These are phyloP conservation scores for Balearica regulorum DNA, from an alignment of 2,797 vertebrate species.

Conservation along the genomic window DNA sequence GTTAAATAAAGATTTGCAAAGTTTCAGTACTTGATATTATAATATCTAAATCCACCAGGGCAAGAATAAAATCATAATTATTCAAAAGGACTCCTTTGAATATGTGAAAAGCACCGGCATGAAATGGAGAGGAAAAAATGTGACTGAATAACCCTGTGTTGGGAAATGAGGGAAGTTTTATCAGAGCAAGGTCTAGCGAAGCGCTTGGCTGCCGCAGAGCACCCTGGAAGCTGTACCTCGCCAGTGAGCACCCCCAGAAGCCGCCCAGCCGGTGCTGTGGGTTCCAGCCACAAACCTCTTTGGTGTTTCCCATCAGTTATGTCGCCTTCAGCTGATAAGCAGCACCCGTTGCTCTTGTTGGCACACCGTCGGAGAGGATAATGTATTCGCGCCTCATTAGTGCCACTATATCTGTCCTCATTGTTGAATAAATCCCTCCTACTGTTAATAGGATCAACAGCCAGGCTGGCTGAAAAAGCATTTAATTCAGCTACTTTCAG, in stretches of 20 bases:
- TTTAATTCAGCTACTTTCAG: background rate
- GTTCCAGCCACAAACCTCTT: background rate
- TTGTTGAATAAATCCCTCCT: constrained; percentile 3
- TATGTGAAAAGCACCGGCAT: background rate
- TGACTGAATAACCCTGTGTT: background rate
- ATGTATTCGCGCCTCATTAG: background rate
- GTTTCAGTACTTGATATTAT: background rate
- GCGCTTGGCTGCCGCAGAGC: background rate
- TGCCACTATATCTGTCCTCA: background rate
- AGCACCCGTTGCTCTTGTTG: background rate
- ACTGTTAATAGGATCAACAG: background rate
- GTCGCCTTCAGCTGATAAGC: background rate
- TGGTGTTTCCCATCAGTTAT: background rate
- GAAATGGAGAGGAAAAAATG: background rate
- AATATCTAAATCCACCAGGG: background rate
- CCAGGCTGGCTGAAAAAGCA: background rate
- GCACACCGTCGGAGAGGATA: background rate
- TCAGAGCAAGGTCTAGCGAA: background rate
- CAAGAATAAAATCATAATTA: background rate
- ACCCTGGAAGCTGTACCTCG: background rate
- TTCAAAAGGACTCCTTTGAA: background rate
- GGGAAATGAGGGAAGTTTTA: background rate
- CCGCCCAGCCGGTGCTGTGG: background rate
- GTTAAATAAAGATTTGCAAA: background rate
- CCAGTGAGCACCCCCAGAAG: background rate